A percentile compares a stretch with the other conserved stretches of the same genome.
Evolutionary conservation across 2,113 vertebrate genomes (phyloP).

Genomic region (Nasalis larvatus): DNA sequence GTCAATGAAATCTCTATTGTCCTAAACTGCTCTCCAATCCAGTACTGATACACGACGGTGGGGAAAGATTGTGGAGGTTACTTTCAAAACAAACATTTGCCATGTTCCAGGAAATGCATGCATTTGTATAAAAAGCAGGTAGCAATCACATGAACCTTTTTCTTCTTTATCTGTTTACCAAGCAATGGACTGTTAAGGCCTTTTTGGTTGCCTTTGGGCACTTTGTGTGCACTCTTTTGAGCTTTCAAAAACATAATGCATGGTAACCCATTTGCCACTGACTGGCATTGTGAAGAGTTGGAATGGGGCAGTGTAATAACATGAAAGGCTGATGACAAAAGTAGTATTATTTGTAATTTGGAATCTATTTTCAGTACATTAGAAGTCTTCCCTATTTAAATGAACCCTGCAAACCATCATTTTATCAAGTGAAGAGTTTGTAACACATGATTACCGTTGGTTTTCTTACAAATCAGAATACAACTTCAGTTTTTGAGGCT

Average conservation of each 20-base stretch:
- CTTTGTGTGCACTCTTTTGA: not conserved
- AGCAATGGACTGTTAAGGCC: not conserved
- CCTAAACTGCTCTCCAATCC: conserved; percentile 7
- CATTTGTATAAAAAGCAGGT: conserved; percentile 30
- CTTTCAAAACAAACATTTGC: conserved; percentile 63
- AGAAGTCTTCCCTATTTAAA: not conserved
- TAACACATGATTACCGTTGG: not conserved
- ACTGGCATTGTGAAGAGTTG: not conserved
- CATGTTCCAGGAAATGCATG: conserved; percentile 53
- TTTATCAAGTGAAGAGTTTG: conserved; percentile 9
- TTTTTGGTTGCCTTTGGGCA: not conserved
- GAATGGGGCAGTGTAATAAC: not conserved
- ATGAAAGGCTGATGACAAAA: not conserved
- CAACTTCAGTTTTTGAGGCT: not conserved
- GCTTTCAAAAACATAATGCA: not conserved
- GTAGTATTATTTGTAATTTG: not conserved
- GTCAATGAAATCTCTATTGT: conserved; percentile 11
- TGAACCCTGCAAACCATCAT: not conserved
- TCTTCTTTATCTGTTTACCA: conserved; percentile 3
- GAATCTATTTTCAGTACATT: not conserved
- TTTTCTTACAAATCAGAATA: not conserved
- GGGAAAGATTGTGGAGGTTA: not conserved
- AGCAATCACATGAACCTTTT: not conserved
- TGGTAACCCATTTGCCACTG: not conserved
- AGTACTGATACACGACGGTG: not conserved